Evolutionary conservation across 2,797 vertebrate species (phyloP), one percentile per base, ranked within the genome.

Genomic region (Arctocebus calabarensis): DNA sequence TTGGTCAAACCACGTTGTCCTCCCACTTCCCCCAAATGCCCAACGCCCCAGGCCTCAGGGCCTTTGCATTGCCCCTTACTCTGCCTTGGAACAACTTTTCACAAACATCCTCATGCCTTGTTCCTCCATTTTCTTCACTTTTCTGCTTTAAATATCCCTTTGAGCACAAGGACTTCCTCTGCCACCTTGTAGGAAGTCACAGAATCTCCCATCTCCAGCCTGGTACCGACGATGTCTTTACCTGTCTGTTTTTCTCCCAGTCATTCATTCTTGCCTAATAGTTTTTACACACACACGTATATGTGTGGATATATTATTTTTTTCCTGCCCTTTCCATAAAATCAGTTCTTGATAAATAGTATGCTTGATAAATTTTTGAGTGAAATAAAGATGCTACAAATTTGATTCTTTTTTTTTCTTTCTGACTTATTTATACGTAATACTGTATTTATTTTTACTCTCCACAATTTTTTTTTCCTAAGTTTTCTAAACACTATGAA

Each of bases 11-110:
- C 19, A 3, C 13, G 1, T 0, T 0, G 7, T 40, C 3, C 37
- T 55, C 20, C 10, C 20, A 32, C 23, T 13, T 16, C 0, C 22
- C 13, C 0, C 4, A 1, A 17, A 8, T 3, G 23, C 13, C 20
- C 43, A 45, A 17, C 25, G 23, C 5, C n/a, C 70, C 7, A 25
- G 52, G 2, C 32, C 23, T 73, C 4, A 10, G 9, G 23, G 11
- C 27, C 7, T 71, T 86, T 40, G 4, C 16, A 22, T 1, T 37
- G 27, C 68, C 0, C 1, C 7, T 55, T 40, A 6, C 3, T 48
- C 1, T 37, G 17, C 34, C 14, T n/a, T 6, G 3, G 1, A 23
- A 45, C 0, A 29, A 20, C 7, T 37, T 77, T 74, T 34, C 12
- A 19, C 7, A 32, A 73, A 34, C 20, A n/a, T 37, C 57, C 17